Conservation (phyloP, 2,797 vertebrate species). For the Argyrosomus regius region DNA sequence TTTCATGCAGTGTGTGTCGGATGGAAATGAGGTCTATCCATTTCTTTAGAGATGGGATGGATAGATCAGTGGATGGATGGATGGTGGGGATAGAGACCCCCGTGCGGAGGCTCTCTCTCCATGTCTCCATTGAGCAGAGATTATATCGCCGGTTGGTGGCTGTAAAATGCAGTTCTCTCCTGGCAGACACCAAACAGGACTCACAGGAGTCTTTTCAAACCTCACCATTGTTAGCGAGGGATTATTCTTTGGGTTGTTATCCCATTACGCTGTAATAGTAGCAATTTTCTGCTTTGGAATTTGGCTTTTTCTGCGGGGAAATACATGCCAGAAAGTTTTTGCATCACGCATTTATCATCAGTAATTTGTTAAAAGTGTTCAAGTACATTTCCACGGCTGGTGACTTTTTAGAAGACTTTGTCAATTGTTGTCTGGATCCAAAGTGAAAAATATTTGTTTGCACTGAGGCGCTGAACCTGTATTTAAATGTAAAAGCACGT, state of each 20-base stretch:
- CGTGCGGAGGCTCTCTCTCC: constrained; percentile 50
- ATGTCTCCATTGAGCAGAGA: constrained; percentile 76
- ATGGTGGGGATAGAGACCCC: constrained; percentile 34
- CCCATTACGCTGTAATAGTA: constrained; percentile 83
- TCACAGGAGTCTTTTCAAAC: constrained; percentile 83
- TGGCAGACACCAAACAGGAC: constrained; percentile 74
- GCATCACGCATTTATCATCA: constrained; percentile 66
- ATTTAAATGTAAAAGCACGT: constrained; percentile 15
- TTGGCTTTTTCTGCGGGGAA: constrained; percentile 62
- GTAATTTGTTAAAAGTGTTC: constrained; percentile 62
- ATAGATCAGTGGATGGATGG: constrained; percentile 54
- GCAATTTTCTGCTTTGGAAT: constrained; percentile 86
- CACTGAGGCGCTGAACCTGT: neutral
- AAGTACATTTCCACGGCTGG: constrained; percentile 40
- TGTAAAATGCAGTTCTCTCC: constrained; percentile 58
- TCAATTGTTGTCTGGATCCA: constrained; percentile 11
- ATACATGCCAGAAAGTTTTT: constrained; percentile 63
- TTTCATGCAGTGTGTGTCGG: constrained; percentile 41
- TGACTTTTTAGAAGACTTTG: constrained; percentile 21
- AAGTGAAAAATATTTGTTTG: constrained; percentile 29
- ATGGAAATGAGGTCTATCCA: constrained; percentile 68
- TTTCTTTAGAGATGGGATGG: constrained; percentile 55
- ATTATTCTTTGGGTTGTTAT: constrained; percentile 87
- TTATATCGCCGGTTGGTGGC: constrained; percentile 80
- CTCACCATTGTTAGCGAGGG: constrained; percentile 79